Base-by-base conservation (phyloP, 1,140 invertebrate genomes). In the Anastrepha obliqua region DNA sequence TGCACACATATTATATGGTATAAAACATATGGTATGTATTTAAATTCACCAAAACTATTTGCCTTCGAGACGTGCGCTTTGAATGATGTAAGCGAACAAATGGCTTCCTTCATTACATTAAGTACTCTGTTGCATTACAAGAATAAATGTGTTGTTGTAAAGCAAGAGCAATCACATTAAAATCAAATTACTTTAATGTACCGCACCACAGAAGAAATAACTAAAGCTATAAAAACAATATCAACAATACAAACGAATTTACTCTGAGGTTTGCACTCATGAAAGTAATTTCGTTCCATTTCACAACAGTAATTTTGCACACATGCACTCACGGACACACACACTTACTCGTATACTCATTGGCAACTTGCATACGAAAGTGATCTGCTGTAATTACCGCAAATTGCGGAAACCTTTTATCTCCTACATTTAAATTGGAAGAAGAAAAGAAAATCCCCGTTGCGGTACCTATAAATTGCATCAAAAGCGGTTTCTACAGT, bases 111-210 rank as follows among this genome's bases (percentile, higher is more conserved):
- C 65, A 67, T 67, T 67, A 67, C 65, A 67, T 29, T 67, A 67
- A 67, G 65, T 67, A 39, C 65, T 42, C 29, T 1, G 65, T 42
- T 67, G 65, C 29, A 67, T 67, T 67, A 20, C 65, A 39, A 39
- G 29, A 13, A 39, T 11, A 67, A 67, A 42, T 29, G 1, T 67
- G 29, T 67, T 67, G 39, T 39, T 64, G 62, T 67, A 13, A 39
- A 67, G 20, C 20, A 29, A 29, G 29, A 9, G 65, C 65, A 67
- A 67, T 67, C 65, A 29, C 65, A 67, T 67, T 67, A 67, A 67
- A 67, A 67, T 67, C 65, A 67, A 67, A 67, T 67, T 67, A 67
- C 65, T 67, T 67, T 67, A 67, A 67, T 67, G 65, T 67, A 67
- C 65, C 29, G 39, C 65, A 67, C 65, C 65, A 11, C 65, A 67